These are phyloP conservation scores for Corbicula japonica DNA, from an alignment of 2,888 invertebrate species.

Conservation along the genomic window DNA sequence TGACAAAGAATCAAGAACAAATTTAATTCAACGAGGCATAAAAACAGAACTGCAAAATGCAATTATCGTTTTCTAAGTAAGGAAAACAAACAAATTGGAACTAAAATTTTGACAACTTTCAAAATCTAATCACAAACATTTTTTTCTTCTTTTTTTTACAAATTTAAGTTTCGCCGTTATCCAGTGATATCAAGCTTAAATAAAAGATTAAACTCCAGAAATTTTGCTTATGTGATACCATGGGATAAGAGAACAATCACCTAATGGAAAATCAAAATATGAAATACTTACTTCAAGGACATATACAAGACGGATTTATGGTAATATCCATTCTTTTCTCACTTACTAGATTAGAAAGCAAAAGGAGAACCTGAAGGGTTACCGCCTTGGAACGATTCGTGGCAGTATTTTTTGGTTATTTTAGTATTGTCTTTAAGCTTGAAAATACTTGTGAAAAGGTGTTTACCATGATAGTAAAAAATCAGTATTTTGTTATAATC, in stretches of 20 bases:
- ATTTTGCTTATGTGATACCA: constrained; percentile 9
- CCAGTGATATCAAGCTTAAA: background rate
- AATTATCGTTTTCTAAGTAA: background rate
- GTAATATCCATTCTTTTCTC: background rate
- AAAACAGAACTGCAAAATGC: background rate
- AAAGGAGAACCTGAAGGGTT: background rate
- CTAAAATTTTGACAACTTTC: too few species aligned
- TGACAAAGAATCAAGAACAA: background rate
- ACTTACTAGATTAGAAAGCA: too few species aligned
- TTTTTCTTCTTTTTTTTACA: background rate
- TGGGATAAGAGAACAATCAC: constrained; percentile 3
- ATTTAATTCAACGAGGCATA: background rate
- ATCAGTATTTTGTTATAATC: too few species aligned
- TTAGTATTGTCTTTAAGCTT: too few species aligned
- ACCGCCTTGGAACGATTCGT: too few species aligned
- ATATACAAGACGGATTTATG: background rate
- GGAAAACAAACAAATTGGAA: too few species aligned
- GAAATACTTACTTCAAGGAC: constrained; percentile 10
- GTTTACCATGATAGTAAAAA: too few species aligned
- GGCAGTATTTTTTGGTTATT: too few species aligned
- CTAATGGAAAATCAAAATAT: constrained; percentile 1
- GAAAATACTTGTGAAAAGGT: too few species aligned
- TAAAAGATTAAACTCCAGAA: background rate
- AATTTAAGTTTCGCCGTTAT: constrained; percentile 1
- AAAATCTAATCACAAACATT: too few species aligned